Base-by-base conservation (phyloP, 2,113 vertebrate species). In the Bufo bufo region DNA sequence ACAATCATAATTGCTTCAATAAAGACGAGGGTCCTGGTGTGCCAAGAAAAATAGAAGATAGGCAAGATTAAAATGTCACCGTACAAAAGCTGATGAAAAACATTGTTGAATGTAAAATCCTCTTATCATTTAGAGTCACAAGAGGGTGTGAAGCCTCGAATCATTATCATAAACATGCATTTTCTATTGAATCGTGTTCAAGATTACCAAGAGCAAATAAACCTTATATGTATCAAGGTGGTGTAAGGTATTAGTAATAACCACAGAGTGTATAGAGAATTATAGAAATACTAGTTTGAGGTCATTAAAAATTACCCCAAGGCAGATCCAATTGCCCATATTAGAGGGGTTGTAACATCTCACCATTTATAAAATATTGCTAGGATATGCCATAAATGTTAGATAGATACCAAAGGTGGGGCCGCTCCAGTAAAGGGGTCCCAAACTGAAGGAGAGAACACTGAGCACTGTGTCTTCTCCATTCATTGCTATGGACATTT, bases 41-140 rank as follows among this genome's bases (percentile, higher is more conserved):
- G 96, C 95, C 95, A 96, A 95, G 91, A 90, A 92, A 95, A 95
- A 96, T 89, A 95, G 7, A 92, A 93, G 93, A 89, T 90, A 92
- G 90, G 66, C 92, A 94, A 94, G 96, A 94, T 90, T 94, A 92
- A 74, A 93, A 91, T 92, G 91, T 93, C 94, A 92, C 93, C 92
- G 89, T 13, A 90, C 90, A 92, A 20, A 89, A 83, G 89, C 90
- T 92, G 91, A 93, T 90, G 93, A 92, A 49, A 90, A 89, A 91
- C 63, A 71, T 87, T 80, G 92, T 93, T 94, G 93, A 92, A 92
- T 17, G 92, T 91, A 95, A 95, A 95, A 93, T 90, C 87, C 2
- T 49, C 65, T 84, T 84, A 71, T 84, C 65, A 54, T 47, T 84
- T 6, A 13, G n/a, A 71, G 65, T 69, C 63, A 69, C 63, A 69